Percentiles rank a stretch among this genome's conserved stretches.
Conservation (phyloP, 2,888 invertebrate species). For the Drosophila nr. medialis region DNA sequence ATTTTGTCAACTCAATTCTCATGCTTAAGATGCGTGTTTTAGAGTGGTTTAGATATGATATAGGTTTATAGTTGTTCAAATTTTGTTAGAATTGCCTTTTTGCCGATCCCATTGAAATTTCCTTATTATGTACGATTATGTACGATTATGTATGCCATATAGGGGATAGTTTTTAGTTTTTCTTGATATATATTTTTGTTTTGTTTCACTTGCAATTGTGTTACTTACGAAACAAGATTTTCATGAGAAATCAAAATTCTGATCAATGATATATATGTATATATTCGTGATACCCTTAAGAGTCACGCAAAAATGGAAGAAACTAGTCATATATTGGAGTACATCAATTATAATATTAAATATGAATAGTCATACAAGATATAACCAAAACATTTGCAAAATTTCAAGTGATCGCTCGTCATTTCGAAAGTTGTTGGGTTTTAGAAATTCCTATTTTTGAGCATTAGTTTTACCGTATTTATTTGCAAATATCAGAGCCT, state of each 20-base stretch:
- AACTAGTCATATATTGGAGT: background rate
- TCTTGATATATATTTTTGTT: conserved; percentile 1
- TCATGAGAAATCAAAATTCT: background rate
- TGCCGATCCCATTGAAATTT: conserved; percentile 45
- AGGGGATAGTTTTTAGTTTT: background rate
- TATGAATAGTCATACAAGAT: background rate
- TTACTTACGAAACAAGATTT: background rate
- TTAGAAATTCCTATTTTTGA: background rate
- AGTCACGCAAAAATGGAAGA: background rate
- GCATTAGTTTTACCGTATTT: background rate
- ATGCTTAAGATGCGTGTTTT: conserved; percentile 23
- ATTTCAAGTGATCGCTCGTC: background rate
- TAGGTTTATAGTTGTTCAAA: background rate
- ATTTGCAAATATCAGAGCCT: background rate
- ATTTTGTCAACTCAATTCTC: conserved; percentile 51
- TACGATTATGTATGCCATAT: conserved; percentile 15
- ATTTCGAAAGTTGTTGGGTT: background rate
- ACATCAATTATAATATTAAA: background rate
- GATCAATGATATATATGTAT: background rate
- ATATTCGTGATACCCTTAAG: background rate
- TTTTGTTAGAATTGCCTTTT: conserved; percentile 31
- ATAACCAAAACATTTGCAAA: too few relatives aligned
- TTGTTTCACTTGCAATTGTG: background rate
- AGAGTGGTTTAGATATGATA: conserved; percentile 29
- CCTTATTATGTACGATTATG: background rate